These are phyloP conservation scores for Leucozona laternaria DNA, from an alignment of 2,888 invertebrate genomes.

Conservation along the genomic window DNA sequence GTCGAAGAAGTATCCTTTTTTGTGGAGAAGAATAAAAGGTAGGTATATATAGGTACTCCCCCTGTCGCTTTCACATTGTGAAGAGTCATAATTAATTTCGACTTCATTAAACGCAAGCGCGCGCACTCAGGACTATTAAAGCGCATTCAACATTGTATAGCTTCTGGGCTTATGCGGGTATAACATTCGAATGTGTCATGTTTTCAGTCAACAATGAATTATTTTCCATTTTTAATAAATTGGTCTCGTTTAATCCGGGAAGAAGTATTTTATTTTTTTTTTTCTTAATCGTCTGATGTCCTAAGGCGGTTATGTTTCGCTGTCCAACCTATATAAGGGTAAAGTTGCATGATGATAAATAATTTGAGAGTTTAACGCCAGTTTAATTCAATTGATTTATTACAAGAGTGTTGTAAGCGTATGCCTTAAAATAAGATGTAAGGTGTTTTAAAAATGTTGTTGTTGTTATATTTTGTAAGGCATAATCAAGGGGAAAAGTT, in stretches of 20 bases:
- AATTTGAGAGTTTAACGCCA: slow-evolving; percentile 63
- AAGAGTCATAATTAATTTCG: slow-evolving; percentile 71
- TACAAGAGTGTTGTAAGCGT: slow-evolving; percentile 10
- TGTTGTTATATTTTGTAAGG: not conserved
- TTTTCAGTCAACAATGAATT: slow-evolving; percentile 78
- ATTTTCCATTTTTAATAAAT: slow-evolving; percentile 76
- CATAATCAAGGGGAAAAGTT: too few species aligned
- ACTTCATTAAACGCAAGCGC: slow-evolving; percentile 55
- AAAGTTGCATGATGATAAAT: slow-evolving; percentile 60
- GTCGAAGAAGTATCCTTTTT: slow-evolving; percentile 56
- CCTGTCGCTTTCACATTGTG: slow-evolving; percentile 25
- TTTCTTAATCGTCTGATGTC: slow-evolving; percentile 11
- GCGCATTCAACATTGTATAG: slow-evolving; percentile 70
- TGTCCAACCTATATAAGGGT: slow-evolving; percentile 3
- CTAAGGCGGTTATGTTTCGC: slow-evolving; percentile 48
- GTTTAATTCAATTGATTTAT: slow-evolving; percentile 70
- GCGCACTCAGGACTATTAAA: slow-evolving; percentile 65
- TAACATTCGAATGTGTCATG: slow-evolving; percentile 77
- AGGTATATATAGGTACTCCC: not conserved
- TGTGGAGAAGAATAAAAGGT: slow-evolving; percentile 9
- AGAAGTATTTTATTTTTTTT: slow-evolving; percentile 36
- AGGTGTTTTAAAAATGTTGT: slow-evolving; percentile 28
- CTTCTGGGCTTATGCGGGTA: slow-evolving; percentile 75
- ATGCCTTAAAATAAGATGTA: slow-evolving; percentile 52
- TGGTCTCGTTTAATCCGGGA: slow-evolving; percentile 50